Base-by-base conservation (phyloP, 2,797 vertebrate species). In the Epinephelus awoara region DNA sequence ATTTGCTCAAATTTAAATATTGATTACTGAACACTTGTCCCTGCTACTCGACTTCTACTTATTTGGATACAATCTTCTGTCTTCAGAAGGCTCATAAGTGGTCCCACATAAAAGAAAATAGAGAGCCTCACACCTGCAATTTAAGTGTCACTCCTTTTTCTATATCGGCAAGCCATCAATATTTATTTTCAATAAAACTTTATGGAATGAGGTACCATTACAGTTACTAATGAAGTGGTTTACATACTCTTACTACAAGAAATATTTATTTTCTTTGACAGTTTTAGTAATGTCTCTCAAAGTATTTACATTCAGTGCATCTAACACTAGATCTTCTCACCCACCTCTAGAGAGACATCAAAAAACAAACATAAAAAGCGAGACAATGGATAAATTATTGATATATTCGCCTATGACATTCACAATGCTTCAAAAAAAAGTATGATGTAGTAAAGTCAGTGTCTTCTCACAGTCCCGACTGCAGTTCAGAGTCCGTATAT, bases 1-100 rank as follows among this genome's bases (percentile, higher is more conserved):
- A 55, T 62, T 29, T 62, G 40, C 42, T 38, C 54, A 47, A 40
- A 56, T 67, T 12, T 50, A 9, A 75, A 66, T 25, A 25, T 18
- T 3, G 4, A 80, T 75, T 47, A 34, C 7, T 47, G 7, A 29
- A 50, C 46, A 58, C 14, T 27, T 59, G 4, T 5, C 12, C 29
- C 21, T 66, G 42, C 52, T 56, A 51, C 17, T 64, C 18, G 2
- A 27, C 0, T 40, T 68, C 19, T 55, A 8, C 18, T 65, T 51
- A 61, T 56, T 51, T 19, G 15, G 34, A 56, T 29, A 46, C 17
- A 10, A 55, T 19, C 4, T 44, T 29, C 34, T 42, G 18, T 10
- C 8, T 52, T 57, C 19, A 56, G 6, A 10, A 5, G 0, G 8
- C 7, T 71, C 19, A 29, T 27, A 58, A 44, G 25, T 38, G 23